Percentiles rank a stretch among this genome's conserved stretches.
Conservation (phyloP, 1,140 invertebrate genomes). For the Chrysomallon squamiferum region DNA sequence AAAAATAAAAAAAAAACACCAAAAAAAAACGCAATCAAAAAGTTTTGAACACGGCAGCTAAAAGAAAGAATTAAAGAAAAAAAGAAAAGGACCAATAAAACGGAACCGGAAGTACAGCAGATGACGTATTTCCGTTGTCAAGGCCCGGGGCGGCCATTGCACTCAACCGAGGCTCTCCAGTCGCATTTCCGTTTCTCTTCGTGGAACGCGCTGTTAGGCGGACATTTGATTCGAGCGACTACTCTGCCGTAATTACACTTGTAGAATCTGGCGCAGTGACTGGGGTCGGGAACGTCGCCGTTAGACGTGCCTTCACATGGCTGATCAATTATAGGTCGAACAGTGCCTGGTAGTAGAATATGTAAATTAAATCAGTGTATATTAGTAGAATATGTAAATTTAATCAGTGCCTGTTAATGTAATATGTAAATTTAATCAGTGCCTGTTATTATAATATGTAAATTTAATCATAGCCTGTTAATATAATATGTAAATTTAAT, state of each 20-base stretch:
- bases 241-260: slow-evolving; percentile 45
- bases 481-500: too few relatives aligned
- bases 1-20: too few relatives aligned
- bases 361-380: not conserved
- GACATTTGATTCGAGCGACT: slow-evolving; percentile 36
- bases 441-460: too few relatives aligned
- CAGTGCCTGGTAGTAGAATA: slow-evolving; percentile 25
- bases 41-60: too few relatives aligned
- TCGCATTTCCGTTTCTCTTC: slow-evolving; percentile 30
- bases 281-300: slow-evolving; percentile 32
- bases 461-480: too few relatives aligned
- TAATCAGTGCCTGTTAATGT: too few relatives aligned
- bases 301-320: slow-evolving; percentile 35
- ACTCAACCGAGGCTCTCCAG: slow-evolving; percentile 31
- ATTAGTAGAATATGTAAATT: not conserved
- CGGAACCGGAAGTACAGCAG: too few relatives aligned
- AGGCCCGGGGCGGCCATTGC: slow-evolving; percentile 22
- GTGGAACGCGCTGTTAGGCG: slow-evolving; percentile 33
- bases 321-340: slow-evolving; percentile 37
- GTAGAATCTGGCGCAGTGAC: slow-evolving; percentile 35
- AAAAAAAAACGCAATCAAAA: too few relatives aligned
- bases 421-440: too few relatives aligned
- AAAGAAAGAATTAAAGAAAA: too few relatives aligned
- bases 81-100: too few relatives aligned
- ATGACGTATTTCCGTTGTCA: not conserved